Percentiles rank a stretch among this genome's conserved stretches.
Evolutionary conservation across 2,113 vertebrate genomes (phyloP).

Genomic region (Cryptomyrus ogoouensis): DNA sequence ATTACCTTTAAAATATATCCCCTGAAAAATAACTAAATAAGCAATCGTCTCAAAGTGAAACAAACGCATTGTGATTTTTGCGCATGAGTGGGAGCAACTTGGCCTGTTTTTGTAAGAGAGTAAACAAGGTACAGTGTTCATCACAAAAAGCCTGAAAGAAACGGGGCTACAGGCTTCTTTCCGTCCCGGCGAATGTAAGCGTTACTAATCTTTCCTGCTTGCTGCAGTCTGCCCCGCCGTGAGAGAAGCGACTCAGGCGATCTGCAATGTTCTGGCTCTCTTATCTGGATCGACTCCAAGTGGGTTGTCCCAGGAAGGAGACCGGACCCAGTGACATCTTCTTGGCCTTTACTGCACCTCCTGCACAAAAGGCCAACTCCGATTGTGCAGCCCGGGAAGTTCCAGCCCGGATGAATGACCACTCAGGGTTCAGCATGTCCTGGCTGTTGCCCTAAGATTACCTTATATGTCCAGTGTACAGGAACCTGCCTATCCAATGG

Average conservation of each 20-base stretch:
- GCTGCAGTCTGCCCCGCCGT: slow-evolving; percentile 2
- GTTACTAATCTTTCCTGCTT: slow-evolving; percentile 25
- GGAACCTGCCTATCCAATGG: neutral
- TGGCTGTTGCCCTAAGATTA: neutral
- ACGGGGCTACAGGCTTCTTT: neutral
- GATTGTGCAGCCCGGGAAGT: neutral
- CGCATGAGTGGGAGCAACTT: neutral
- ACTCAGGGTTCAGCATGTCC: neutral
- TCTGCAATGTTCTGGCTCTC: slow-evolving; percentile 24
- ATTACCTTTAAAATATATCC: neutral
- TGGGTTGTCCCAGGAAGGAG: slow-evolving; percentile 13
- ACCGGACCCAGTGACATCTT: slow-evolving; percentile 12
- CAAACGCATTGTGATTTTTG: neutral
- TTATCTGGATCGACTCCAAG: slow-evolving; percentile 17
- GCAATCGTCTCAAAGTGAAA: neutral
- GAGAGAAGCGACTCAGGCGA: slow-evolving; percentile 21
- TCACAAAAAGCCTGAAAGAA: neutral
- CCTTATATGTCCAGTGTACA: neutral
- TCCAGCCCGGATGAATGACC: neutral
- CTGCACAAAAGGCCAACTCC: neutral
- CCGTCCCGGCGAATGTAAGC: neutral
- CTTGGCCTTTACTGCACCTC: neutral
- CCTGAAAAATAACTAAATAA: neutral
- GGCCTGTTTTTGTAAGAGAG: neutral
- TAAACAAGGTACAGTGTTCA: neutral